Percentiles rank a stretch among this genome's conserved stretches.
Evolutionary conservation across 2,797 vertebrate genomes (phyloP).

Genomic region (Phrynocephalus guinanensis): DNA sequence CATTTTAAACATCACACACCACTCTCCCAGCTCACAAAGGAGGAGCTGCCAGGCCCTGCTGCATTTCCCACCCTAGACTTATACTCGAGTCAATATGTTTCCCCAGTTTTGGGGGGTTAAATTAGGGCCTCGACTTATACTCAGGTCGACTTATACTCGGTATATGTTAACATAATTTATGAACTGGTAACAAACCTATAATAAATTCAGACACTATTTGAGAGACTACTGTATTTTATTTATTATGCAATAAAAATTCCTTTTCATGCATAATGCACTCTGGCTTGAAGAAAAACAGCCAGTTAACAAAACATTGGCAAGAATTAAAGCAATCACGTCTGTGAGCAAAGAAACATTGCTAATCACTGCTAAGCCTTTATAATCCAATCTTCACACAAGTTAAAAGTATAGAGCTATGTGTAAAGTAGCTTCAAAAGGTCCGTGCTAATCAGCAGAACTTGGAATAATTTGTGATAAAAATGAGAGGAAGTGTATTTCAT

Average conservation of each 20-base stretch:
- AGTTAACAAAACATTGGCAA: constrained; percentile 61
- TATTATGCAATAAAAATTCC: constrained; percentile 64
- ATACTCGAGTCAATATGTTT: too few relatives aligned
- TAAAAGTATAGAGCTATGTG: constrained; percentile 68
- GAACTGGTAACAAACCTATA: constrained; percentile 62
- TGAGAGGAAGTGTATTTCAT: constrained; percentile 49
- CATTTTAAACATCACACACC: too few relatives aligned
- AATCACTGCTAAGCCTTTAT: constrained; percentile 68
- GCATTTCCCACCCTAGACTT: too few relatives aligned
- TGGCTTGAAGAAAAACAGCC: constrained; percentile 64
- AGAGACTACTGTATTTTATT: constrained; percentile 66
- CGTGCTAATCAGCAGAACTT: constrained; percentile 36
- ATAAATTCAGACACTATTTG: constrained; percentile 52
- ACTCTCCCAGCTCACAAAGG: too few relatives aligned
- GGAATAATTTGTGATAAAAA: constrained; percentile 64
- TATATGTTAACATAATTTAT: constrained; percentile 64
- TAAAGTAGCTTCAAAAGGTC: constrained; percentile 67
- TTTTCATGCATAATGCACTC: constrained; percentile 48
- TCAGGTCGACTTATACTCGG: too few relatives aligned
- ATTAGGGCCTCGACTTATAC: too few relatives aligned
- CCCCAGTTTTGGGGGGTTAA: too few relatives aligned
- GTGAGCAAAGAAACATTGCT: constrained; percentile 64
- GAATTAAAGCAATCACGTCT: constrained; percentile 51
- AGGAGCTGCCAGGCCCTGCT: too few relatives aligned
- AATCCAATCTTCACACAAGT: constrained; percentile 63